These are phyloP conservation scores for Meloidogyne floridensis DNA, from an alignment of 1,140 invertebrate genomes.

Conservation along the genomic window DNA sequence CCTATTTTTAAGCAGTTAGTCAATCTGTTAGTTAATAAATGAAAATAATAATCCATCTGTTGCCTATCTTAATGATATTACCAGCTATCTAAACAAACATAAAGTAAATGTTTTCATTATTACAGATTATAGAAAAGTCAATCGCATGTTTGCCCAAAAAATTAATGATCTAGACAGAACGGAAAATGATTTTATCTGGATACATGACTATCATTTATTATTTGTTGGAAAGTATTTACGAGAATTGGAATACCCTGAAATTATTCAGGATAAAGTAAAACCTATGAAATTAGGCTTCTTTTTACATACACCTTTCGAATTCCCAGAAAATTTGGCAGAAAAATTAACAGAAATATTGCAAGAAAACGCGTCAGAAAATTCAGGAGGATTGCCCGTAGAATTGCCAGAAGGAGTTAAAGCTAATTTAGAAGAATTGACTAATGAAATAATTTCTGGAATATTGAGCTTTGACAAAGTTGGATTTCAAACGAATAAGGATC, in stretches of 20 bases:
- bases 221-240: constrained; percentile 64
- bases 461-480: constrained; percentile 64
- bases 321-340: constrained; percentile 48
- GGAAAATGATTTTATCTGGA: constrained; percentile 63
- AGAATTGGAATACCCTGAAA: constrained; percentile 51
- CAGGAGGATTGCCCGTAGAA: too few relatives aligned
- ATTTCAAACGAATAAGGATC: constrained; percentile 65
- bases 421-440: background rate
- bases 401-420: too few relatives aligned
- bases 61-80: too few relatives aligned
- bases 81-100: too few relatives aligned
- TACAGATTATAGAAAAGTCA: background rate
- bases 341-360: constrained; percentile 54
- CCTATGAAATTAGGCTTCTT: constrained; percentile 5
- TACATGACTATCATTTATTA: constrained; percentile 65
- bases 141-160: constrained; percentile 56
- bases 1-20: too few relatives aligned
- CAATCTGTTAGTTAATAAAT: too few relatives aligned
- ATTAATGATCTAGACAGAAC: background rate
- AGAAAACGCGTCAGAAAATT: too few relatives aligned
- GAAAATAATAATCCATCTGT: too few relatives aligned
- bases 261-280: constrained; percentile 56
- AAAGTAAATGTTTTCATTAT: constrained; percentile 38
- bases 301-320: constrained; percentile 23
- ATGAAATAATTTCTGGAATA: constrained; percentile 56